These are phyloP conservation scores for Turnix velox DNA, from an alignment of 2,113 vertebrate species.

Conservation along the genomic window DNA sequence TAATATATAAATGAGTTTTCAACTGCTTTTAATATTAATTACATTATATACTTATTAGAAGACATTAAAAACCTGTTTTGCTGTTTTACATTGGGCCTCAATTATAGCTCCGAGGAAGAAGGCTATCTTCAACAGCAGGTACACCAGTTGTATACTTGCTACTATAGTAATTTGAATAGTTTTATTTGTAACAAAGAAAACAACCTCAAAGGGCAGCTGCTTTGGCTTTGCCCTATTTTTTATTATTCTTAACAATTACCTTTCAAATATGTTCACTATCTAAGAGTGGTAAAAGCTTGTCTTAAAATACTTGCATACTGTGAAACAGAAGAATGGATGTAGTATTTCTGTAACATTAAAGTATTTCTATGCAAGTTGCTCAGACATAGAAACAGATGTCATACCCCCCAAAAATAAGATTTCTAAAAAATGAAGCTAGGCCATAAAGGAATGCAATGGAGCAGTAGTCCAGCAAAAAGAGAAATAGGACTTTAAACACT, in stretches of 20 bases:
- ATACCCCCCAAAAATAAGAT: background rate
- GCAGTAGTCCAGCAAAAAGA: background rate
- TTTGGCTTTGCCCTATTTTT: background rate
- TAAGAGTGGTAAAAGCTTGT: background rate
- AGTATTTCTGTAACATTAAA: background rate
- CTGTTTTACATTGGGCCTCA: conserved; percentile 16
- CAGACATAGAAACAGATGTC: background rate
- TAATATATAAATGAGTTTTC: conserved; percentile 42
- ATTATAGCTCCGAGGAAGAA: background rate
- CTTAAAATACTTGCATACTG: background rate
- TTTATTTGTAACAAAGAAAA: background rate
- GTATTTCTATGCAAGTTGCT: background rate
- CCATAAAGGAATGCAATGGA: background rate
- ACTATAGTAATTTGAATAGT: background rate
- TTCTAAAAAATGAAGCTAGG: background rate
- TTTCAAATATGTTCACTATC: background rate
- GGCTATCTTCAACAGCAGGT: background rate
- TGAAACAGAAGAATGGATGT: background rate
- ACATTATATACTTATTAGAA: background rate
- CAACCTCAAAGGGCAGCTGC: background rate
- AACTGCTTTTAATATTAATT: conserved; percentile 50
- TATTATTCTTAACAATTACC: background rate
- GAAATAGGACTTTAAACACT: background rate
- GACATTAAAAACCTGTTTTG: conserved; percentile 27
- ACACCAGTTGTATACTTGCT: background rate